Evolutionary conservation across 1,140 invertebrate species (phyloP).

Genomic region (Adelges cooleyi): DNA sequence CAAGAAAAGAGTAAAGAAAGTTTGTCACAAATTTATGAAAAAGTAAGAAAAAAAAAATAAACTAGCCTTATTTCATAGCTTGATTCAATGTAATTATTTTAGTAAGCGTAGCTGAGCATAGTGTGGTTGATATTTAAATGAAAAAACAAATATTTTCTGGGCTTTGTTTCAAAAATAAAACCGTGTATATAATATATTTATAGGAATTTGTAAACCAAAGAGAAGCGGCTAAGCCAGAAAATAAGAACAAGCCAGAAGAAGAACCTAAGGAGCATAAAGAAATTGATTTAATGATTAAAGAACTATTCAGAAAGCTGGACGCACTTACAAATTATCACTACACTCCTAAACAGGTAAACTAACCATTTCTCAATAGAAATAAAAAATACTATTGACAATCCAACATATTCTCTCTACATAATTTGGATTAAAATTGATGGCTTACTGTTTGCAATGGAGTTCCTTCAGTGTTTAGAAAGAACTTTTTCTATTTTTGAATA

Average conservation of each 20-base stretch:
- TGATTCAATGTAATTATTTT: not conserved
- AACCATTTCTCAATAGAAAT: not conserved
- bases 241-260: slow-evolving; percentile 47
- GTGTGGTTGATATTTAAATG: too few species aligned
- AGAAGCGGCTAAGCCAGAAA: slow-evolving; percentile 48
- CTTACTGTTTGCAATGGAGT: too few species aligned
- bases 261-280: slow-evolving; percentile 62
- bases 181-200: too few species aligned
- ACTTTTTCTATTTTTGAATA: too few species aligned
- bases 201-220: slow-evolving; percentile 74
- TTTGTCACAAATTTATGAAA: slow-evolving; percentile 89
- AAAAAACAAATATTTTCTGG: too few species aligned
- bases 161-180: too few species aligned
- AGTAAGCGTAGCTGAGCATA: too few species aligned
- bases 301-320: slow-evolving; percentile 78
- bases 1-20: slow-evolving; percentile 93
- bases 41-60: slow-evolving; percentile 38
- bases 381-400: too few species aligned
- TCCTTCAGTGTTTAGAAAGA: too few species aligned
- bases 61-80: not conserved
- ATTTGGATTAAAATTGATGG: too few species aligned
- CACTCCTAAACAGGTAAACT: slow-evolving; percentile 70
- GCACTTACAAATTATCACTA: slow-evolving; percentile 89
- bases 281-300: slow-evolving; percentile 62
- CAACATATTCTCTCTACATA: too few species aligned